phyloP scores from a whole-genome alignment of 37 sponge, comb jelly and placozoan genomes.

The Oopsacas minuta region DNA sequence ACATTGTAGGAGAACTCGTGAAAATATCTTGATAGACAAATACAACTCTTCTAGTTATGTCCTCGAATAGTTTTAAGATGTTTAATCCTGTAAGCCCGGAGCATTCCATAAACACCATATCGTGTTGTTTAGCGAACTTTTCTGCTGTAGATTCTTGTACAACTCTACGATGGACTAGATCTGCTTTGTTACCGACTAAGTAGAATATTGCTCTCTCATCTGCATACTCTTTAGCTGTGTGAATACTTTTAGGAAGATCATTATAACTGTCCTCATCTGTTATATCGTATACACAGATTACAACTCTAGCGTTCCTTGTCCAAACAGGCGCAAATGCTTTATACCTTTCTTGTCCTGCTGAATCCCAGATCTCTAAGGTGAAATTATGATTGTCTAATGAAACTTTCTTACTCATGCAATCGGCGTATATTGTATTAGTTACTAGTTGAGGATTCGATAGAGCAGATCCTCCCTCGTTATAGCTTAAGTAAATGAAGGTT shows the following conservation, averaged over 20 bases:
- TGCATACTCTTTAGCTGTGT: not conserved
- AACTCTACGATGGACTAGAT: not conserved
- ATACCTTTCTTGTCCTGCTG: not conserved
- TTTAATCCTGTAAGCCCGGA: not conserved
- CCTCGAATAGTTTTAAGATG: not conserved
- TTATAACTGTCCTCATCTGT: not conserved
- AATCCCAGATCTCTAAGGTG: not conserved
- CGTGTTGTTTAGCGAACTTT: not conserved
- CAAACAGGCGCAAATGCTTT: not conserved
- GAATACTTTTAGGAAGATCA: not conserved
- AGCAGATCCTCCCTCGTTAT: not conserved
- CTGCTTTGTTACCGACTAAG: not conserved
- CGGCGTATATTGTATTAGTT: not conserved
- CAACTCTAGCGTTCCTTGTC: conserved; percentile 10
- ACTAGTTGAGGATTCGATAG: not conserved
- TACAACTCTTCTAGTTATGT: not conserved
- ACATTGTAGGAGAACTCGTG: not conserved
- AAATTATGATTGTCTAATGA: not conserved
- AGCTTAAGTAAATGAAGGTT: not conserved
- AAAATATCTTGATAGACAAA: not conserved
- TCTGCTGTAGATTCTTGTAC: not conserved
- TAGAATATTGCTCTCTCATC: not conserved
- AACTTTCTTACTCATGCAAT: not conserved
- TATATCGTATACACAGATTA: not conserved
- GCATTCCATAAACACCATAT: not conserved